Base-by-base conservation (phyloP, 2,113 vertebrate genomes). In the Myrmecophaga tridactyla region DNA sequence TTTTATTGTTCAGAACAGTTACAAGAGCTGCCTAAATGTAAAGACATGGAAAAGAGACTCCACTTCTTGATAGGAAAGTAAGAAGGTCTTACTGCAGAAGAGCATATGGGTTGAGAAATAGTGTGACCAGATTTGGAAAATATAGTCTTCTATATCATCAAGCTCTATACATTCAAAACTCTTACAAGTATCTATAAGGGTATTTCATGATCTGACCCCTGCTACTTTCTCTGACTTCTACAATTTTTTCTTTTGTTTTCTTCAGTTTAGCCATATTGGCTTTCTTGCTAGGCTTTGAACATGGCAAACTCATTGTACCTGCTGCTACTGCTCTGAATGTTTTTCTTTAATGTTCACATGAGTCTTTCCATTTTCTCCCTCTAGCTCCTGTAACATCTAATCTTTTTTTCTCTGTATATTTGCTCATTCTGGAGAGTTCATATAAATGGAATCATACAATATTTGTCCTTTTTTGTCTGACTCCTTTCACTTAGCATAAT, bases 101-200 rank as follows among this genome's bases (percentile, higher is more conserved):
- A 72, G 63, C 56, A 67, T 73, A 46, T 78, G 12, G 62, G 76
- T 41, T 84, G 51, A 87, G 69, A 82, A 62, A 67, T 67, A 76
- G 10, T 21, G 48, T 94, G 75, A 60, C 53, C 67, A n/a, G 77
- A 88, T 62, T 85, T 94, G 82, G 81, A 96, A 92, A 92, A 94
- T 78, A 83, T 27, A 58, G 65, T 65, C 46, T 76, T 36, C 13
- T 25, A 13, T 13, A 56, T 63, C n/a, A 72, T 83, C 70, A 78
- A 25, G 58, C 53, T 92, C 48, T 91, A 69, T 88, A 76, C 87
- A 75, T 65, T 94, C 6, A 67, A 5, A 91, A 29, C 41, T 92
- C 51, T 94, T 94, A 84, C 51, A 86, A 58, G 86, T 75, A 29
- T 43, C 67, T 58, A 1, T n/a, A 62, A 83, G 86, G 25, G 53